phyloP scores from a whole-genome alignment of 2,113 vertebrate species.

The Odocoileus virginianus region DNA sequence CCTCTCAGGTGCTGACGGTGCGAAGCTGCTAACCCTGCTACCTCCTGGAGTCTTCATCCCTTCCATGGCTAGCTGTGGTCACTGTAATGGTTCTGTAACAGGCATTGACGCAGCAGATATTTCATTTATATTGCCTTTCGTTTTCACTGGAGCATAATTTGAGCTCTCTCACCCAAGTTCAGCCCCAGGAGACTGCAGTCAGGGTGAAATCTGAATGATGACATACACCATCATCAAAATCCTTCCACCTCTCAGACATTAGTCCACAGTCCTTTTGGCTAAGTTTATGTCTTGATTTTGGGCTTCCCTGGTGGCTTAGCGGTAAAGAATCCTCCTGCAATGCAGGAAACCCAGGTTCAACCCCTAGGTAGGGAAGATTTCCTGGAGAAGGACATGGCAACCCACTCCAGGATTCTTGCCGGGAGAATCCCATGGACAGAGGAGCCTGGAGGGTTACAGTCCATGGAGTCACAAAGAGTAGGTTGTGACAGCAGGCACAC shows the following conservation, averaged over 20 bases:
- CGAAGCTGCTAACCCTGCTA: background rate
- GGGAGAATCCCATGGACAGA: background rate
- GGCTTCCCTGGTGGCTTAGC: background rate
- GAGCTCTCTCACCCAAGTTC: background rate
- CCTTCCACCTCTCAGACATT: background rate
- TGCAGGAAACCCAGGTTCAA: background rate
- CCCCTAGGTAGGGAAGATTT: background rate
- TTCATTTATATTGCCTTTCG: background rate
- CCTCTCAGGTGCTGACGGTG: background rate
- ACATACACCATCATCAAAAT: background rate
- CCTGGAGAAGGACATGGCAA: background rate
- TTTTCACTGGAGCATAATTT: background rate
- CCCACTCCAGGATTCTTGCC: background rate
- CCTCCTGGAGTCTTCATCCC: background rate
- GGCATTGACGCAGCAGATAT: background rate
- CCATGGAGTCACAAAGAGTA: background rate
- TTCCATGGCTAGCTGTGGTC: background rate
- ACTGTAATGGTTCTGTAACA: background rate
- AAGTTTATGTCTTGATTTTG: background rate
- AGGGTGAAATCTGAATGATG: background rate
- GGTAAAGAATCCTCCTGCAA: background rate
- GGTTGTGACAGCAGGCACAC: fast-evolving
- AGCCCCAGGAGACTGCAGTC: background rate
- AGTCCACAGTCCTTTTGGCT: background rate
- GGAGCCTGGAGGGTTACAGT: background rate